Base-by-base conservation (phyloP, 2,888 invertebrate species). In the Pachliopta kotzebuea region DNA sequence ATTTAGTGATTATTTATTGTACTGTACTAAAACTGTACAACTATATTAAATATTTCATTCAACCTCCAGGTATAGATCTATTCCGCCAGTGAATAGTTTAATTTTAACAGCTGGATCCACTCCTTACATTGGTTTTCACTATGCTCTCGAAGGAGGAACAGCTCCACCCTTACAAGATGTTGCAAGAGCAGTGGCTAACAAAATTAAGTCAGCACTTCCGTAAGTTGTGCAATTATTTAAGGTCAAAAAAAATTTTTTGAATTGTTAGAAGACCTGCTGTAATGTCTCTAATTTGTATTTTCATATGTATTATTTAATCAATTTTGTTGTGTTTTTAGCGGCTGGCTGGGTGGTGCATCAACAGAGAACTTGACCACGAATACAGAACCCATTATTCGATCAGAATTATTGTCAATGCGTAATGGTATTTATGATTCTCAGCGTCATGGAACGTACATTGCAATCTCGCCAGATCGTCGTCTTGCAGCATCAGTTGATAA, bases 101-200 rank as follows among this genome's bases (percentile, higher is more conserved):
- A 94, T 97, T 49, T 82, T 97, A 53, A 95, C 95, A 14, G 94
- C 94, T 11, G 98, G 98, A 0, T 93, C 94, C 8, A 94, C 95
- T 67, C 98, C 98, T 0, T 98, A 95, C 84, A 81, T 97, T 66
- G 97, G 96, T 1, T 98, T 97, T 84, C 98, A 97, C 85, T 96
- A 96, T 85, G 97, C 97, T 8, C 91, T 97, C 62, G 98, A 98
- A 93, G 98, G 98, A 24, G 95, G 95, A 62, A 87, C 84, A 11
- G 92, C 95, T 21, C 96, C 96, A 37, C 96, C 96, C 0, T 89
- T 98, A 18, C 95, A 96, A 60, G 98, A 98, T 81, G 97, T 98
- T n/a, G 98, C 98, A 0, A 95, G 96, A 80, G 98, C 97, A 62
- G 96, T 98, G 59, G 98, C 98, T 1, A 96, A 94, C 78, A 98